A percentile compares a stretch with the other conserved stretches of the same genome.
phyloP scores from a whole-genome alignment of 2,888 invertebrate genomes.

The Nephrotoma guestfalica region DNA sequence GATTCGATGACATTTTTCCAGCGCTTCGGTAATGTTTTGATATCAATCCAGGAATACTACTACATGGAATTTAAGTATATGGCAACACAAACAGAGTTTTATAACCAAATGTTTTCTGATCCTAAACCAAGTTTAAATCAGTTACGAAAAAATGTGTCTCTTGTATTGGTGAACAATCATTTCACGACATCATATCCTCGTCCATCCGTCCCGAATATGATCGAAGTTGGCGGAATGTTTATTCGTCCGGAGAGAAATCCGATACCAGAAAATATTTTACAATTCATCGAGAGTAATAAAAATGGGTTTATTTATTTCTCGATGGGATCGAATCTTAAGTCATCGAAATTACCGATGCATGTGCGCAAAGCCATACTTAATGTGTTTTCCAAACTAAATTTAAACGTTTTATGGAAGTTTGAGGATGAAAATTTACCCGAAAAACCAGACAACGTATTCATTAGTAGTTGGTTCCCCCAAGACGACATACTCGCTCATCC shows the following conservation, averaged over 20 bases:
- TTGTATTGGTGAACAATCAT: conserved; percentile 27
- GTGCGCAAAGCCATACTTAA: neutral
- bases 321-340: neutral
- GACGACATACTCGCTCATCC: conserved; percentile 33
- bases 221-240: conserved; percentile 31
- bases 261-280: conserved; percentile 17
- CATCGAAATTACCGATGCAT: neutral
- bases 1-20: conserved; percentile 27
- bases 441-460: conserved; percentile 21
- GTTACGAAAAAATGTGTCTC: conserved; percentile 18
- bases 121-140: conserved; percentile 19
- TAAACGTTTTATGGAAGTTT: conserved; percentile 8
- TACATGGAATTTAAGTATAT: conserved; percentile 18
- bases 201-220: conserved; percentile 29
- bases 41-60: conserved; percentile 15
- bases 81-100: conserved; percentile 22
- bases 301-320: neutral
- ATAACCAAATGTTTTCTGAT: conserved; percentile 21
- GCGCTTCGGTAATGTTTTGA: conserved; percentile 14
- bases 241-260: conserved; percentile 22
- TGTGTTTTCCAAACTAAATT: neutral
- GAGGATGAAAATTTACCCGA: conserved; percentile 20
- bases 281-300: neutral
- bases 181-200: conserved; percentile 24
- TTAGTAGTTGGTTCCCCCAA: conserved; percentile 35